Evolutionary conservation across 2,113 vertebrate genomes (phyloP), one percentile per base, ranked within the genome.

Genomic region (Gallinago undulata): DNA sequence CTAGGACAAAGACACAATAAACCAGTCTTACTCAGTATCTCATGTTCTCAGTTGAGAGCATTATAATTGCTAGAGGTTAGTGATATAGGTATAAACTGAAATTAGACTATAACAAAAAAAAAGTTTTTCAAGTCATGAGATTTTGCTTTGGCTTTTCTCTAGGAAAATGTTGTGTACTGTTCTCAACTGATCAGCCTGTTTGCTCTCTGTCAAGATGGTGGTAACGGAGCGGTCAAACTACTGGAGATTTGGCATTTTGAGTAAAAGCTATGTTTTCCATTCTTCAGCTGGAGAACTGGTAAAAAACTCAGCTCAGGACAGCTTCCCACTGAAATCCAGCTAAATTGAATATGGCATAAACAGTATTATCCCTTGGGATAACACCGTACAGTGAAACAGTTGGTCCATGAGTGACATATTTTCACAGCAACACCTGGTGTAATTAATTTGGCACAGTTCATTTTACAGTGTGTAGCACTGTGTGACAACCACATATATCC

Each of bases 381-480:
- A 72, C 31, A 15, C 6, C 51, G 2, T 39, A 91, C 2, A 30
- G 10, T 24, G 66, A 94, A 93, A 87, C 70, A 67, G 51, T 39
- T 50, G 50, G 76, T 35, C 88, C 59, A 27, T 2, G 17, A 78
- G 31, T 43, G 64, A 75, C 74, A 59, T 53, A 91, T 90, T 90
- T 91, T 24, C 76, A 89, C 48, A 90, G 84, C 74, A 97, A 84
- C 47, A 92, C 79, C 76, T 74, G 79, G 33, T 45, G 43, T 28
- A 84, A 78, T 89, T 77, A 75, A 73, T 77, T 84, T 56, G 50
- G 69, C 67, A 70, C 50, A 33, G 39, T 67, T 82, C 69, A 75
- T 57, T 77, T 59, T 64, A 79, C 45, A 79, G 60, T 12, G 19
- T 48, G 33, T 48, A 73, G 66, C 68, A 74, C 33, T 81, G 41